Percentiles rank a stretch among this genome's conserved stretches.
These are phyloP conservation scores for Ethmia dodecea DNA, from an alignment of 2,888 invertebrate species.

Conservation along the genomic window DNA sequence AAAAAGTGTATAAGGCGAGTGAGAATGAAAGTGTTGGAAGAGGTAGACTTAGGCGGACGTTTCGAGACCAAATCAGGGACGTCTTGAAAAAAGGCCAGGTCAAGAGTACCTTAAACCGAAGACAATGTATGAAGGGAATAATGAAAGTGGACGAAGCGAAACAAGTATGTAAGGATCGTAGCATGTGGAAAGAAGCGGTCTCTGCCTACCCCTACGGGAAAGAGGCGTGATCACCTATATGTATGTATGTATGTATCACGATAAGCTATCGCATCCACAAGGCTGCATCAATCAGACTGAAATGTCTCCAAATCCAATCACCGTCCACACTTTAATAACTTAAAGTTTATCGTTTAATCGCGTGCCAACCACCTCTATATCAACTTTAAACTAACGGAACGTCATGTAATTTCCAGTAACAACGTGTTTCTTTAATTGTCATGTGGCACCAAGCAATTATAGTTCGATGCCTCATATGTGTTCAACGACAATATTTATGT, in stretches of 20 bases:
- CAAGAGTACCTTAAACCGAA: too few relatives aligned
- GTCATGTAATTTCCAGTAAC: slow-evolving; percentile 71
- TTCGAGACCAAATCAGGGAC: too few relatives aligned
- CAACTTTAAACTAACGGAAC: slow-evolving; percentile 56
- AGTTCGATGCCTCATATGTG: slow-evolving; percentile 4
- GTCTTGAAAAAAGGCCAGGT: too few relatives aligned
- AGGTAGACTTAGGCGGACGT: too few relatives aligned
- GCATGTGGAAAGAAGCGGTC: too few relatives aligned
- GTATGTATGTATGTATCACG: slow-evolving; percentile 17
- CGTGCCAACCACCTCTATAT: slow-evolving; percentile 60
- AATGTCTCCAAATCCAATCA: slow-evolving; percentile 24
- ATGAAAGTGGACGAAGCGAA: too few relatives aligned
- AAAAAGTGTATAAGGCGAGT: too few relatives aligned
- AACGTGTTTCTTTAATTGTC: slow-evolving; percentile 68
- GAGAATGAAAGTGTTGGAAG: too few relatives aligned
- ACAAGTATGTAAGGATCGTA: too few relatives aligned
- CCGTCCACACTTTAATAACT: slow-evolving; percentile 34
- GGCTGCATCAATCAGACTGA: slow-evolving; percentile 24
- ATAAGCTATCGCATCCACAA: slow-evolving; percentile 17
- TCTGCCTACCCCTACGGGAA: too few relatives aligned
- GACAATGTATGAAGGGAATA: too few relatives aligned
- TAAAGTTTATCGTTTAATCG: slow-evolving; percentile 56
- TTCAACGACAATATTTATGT: slow-evolving; percentile 22
- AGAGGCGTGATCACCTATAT: slow-evolving; percentile 11
- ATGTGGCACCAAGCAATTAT: slow-evolving; percentile 34